A percentile compares a stretch with the other conserved stretches of the same genome.
phyloP scores from a whole-genome alignment of 2,888 invertebrate genomes.

The Uloborus plumipes region DNA sequence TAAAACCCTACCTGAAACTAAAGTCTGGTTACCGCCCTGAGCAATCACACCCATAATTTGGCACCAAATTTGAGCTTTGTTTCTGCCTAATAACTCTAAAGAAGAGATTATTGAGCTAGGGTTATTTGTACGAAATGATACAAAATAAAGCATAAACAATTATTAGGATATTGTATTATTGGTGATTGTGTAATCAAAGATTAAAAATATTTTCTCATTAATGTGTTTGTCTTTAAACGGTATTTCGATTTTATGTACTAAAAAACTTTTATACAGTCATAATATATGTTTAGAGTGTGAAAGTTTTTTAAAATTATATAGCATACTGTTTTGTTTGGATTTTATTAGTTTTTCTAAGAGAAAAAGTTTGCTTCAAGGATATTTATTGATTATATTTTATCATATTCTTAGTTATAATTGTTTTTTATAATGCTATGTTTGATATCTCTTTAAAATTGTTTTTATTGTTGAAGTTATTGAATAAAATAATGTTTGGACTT shows the following conservation, averaged over 20 bases:
- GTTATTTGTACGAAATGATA: conserved; percentile 24
- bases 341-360: conserved; percentile 3
- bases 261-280: conserved; percentile 45
- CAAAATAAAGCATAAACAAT: conserved; percentile 11
- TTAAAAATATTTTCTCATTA: conserved; percentile 51
- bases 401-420: no score
- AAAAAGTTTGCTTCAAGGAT: not conserved
- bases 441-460: no score
- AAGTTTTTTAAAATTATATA: conserved; percentile 5
- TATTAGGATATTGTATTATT: conserved; percentile 20
- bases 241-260: conserved; percentile 29
- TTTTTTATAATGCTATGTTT: no score
- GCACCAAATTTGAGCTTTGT: conserved; percentile 36
- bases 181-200: conserved; percentile 41
- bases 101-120: conserved; percentile 14
- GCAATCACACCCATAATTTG: conserved; percentile 4
- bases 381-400: not conserved
- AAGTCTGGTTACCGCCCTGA: no score
- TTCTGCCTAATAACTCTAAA: conserved; percentile 14
- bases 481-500: no score
- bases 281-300: conserved; percentile 22
- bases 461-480: no score
- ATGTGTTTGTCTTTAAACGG: conserved; percentile 35
- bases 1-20: no score
- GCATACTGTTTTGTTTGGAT: conserved; percentile 1